Percentiles rank a stretch among this genome's conserved stretches.
Evolutionary conservation across 2,113 vertebrate species (phyloP).

Genomic region (Micromys minutus): DNA sequence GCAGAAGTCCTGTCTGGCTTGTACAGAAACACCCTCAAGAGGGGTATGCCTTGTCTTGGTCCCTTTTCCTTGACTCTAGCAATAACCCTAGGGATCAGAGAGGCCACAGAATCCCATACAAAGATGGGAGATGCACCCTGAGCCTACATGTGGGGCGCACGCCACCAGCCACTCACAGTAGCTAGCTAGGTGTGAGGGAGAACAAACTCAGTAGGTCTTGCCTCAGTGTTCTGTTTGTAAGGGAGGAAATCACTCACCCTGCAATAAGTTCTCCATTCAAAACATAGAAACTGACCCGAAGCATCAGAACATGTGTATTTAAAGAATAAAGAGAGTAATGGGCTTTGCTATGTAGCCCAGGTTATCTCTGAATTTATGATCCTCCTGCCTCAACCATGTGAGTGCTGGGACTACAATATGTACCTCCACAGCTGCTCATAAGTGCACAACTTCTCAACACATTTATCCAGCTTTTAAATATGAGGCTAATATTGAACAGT

Average conservation of each 20-base stretch:
- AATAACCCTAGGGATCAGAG: neutral
- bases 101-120: neutral
- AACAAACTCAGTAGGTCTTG: neutral
- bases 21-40: neutral
- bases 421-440: neutral
- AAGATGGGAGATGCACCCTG: neutral
- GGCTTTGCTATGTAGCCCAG: neutral
- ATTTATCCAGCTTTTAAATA: slow-evolving; percentile 28
- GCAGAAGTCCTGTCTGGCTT: no score
- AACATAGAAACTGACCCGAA: neutral
- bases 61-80: neutral
- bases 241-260: neutral
- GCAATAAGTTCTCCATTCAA: neutral
- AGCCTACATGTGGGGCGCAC: neutral
- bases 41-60: no score
- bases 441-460: neutral
- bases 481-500: neutral
- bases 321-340: neutral
- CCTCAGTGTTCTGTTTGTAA: neutral
- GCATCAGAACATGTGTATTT: neutral
- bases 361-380: neutral
- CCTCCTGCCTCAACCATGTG: neutral
- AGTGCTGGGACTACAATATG: neutral
- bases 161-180: neutral
- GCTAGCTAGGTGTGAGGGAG: neutral